Base-by-base conservation (phyloP, 2,888 invertebrate species). In the Junonia oenone region DNA sequence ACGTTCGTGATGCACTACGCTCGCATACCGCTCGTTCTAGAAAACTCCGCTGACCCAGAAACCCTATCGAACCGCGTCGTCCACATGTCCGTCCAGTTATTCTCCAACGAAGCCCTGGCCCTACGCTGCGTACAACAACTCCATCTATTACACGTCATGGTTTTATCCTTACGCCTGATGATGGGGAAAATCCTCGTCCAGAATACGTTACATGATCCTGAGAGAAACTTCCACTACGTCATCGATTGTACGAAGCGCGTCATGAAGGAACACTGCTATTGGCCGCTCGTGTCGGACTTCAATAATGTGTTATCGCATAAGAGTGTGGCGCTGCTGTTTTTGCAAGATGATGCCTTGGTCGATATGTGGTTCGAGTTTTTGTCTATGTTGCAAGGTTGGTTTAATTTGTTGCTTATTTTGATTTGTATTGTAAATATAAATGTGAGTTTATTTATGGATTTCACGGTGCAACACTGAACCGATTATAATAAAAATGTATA, bases 261-360 rank as follows among this genome's bases (percentile, higher is more conserved):
- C 17, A 98, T 99, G 97, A 98, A 97, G 86, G 97, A 98, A 75
- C 99, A 99, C 80, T 98, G 98, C 84, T 99, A 98, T 81, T 99
- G 99, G 99, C 98, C 99, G 0, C 91, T 99, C 6, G 98, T 99
- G 31, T 98, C 98, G 0, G 99, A 99, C 87, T 93, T 99, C 67
- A 98, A 98, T 76, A 99, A 99, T 81, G 96, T 99, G 50, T 91
- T 99, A 13, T 97, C 98, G 0, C 99, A 99, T 76, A 93, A 94
- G 72, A 96, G 96, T 13, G 97, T 99, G 2, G 98, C 98, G 13
- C 84, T 97, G 66, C 93, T 95, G 74, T 98, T 99, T 76, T 92
- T 99, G 83, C 93, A 94, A 50, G 97, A 98, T 74, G 95, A 96
- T 73, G 93, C 94, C 60, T 92, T 99, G n/a, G 92, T 98, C 40